Base-by-base conservation (phyloP, 2,113 vertebrate species). In the Malurus cyaneus region DNA sequence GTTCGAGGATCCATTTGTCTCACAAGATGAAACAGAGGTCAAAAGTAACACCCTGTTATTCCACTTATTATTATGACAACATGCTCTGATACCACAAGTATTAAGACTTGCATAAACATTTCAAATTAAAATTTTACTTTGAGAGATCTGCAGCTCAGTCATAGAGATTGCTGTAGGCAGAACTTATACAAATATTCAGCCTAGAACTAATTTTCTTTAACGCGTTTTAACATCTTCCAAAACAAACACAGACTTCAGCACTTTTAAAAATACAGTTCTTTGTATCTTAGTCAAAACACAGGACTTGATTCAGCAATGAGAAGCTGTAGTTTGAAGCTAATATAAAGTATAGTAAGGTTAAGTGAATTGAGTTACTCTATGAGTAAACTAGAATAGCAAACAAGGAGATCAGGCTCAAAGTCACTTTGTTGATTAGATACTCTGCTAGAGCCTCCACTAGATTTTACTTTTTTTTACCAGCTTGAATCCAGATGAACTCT, bases 171-270 rank as follows among this genome's bases (percentile, higher is more conserved):
- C 95, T 96, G 85, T 60, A 96, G 95, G 94, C 93, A 97, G 92
- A 92, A 86, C 74, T 78, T 95, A 83, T 88, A 96, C 56, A 94
- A 90, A 93, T 88, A 92, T 89, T 96, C 92, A 89, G 32, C 89
- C 56, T 77, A 88, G 60, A 92, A 96, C 74, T 93, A 92, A 92
- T 96, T 94, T 96, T 93, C 82, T 88, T 93, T 86, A 86, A 96
- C 85, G 14, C 80, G 92, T 90, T 95, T 93, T 88, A 96, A 95
- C 92, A 74, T 77, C 92, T 95, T 88, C 92, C 95, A 94, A 95
- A 96, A 92, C 67, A 95, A 96, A 94, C 53, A 94, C 52, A 87
- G 60, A 70, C 56, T 81, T 93, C 71, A 91, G 94, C 67, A 70
- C 71, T 94, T 90, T 78, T 26, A 78, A 80, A 92, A 95, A 80